Evolutionary conservation across 2,888 invertebrate species (phyloP).

Genomic region (Thymelicus lineola): DNA sequence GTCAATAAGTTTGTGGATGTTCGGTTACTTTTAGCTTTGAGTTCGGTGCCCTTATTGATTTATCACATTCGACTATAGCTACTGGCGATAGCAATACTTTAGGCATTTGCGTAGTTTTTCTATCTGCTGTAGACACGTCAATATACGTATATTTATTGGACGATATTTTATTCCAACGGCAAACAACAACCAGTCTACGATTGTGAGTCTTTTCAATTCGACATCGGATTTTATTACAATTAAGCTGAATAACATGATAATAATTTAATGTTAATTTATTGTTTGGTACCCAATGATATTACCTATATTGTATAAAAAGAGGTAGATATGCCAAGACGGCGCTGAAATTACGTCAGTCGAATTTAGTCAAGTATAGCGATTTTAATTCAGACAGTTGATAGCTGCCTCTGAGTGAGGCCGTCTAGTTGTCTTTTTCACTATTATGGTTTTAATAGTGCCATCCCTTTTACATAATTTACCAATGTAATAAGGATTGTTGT

Average conservation of each 20-base stretch:
- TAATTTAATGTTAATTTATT: slow-evolving; percentile 1
- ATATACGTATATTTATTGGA: slow-evolving; percentile 32
- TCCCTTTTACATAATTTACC: too few species aligned
- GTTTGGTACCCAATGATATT: too few species aligned
- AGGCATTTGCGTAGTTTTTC: slow-evolving; percentile 25
- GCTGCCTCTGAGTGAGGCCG: too few species aligned
- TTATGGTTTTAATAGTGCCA: too few species aligned
- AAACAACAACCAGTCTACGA: background rate
- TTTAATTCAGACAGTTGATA: too few species aligned
- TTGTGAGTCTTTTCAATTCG: too few species aligned
- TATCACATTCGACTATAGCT: slow-evolving; percentile 22
- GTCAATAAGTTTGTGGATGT: slow-evolving; percentile 67
- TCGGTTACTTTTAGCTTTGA: slow-evolving; percentile 53
- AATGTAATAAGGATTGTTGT: too few species aligned
- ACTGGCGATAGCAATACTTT: slow-evolving; percentile 31
- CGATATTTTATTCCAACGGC: slow-evolving; percentile 18
- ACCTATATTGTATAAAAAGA: too few species aligned
- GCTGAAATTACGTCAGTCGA: too few species aligned
- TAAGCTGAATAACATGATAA: background rate
- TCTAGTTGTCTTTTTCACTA: too few species aligned
- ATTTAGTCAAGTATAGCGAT: too few species aligned
- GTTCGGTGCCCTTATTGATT: slow-evolving; percentile 44
- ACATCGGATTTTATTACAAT: background rate
- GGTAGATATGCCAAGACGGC: too few species aligned
- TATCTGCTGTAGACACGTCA: slow-evolving; percentile 11